These are phyloP conservation scores for Yasuhikotakia modesta DNA, from an alignment of 2,797 vertebrate genomes.

Conservation along the genomic window DNA sequence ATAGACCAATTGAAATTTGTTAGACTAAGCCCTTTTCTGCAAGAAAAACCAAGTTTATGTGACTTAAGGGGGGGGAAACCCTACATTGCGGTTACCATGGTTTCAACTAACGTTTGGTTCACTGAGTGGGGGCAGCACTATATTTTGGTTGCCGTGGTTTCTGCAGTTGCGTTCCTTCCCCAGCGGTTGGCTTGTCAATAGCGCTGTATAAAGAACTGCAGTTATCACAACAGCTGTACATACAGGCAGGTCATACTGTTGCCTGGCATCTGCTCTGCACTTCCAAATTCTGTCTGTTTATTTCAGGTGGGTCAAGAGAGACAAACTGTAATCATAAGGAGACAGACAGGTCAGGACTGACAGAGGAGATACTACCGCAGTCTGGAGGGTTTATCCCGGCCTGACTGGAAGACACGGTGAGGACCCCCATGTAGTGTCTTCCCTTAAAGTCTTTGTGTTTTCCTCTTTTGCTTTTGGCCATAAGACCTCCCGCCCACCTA, in stretches of 20 bases:
- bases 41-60: no score
- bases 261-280: background rate
- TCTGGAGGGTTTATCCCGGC: conserved; percentile 23
- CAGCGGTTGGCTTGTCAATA: background rate
- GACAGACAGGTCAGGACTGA: conserved; percentile 4
- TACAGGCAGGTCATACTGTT: background rate
- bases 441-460: conserved; percentile 19
- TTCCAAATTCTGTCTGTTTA: conserved; percentile 4
- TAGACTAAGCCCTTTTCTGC: no score
- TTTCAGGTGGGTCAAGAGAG: conserved; percentile 16
- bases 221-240: no score
- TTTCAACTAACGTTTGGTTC: no score
- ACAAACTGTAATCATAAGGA: background rate
- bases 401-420: conserved; percentile 24
- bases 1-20: no score
- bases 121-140: no score
- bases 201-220: no score
- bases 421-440: conserved; percentile 1
- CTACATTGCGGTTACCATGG: no score
- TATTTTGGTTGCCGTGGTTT: no score
- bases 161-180: no score
- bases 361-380: conserved; percentile 1
- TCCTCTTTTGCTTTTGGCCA: conserved; percentile 28
- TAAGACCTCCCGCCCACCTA: conserved; percentile 63
- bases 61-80: no score